Percentiles rank a stretch among this genome's conserved stretches.
phyloP scores from a whole-genome alignment of 2,113 vertebrate species.

The Microtus richardsoni region DNA sequence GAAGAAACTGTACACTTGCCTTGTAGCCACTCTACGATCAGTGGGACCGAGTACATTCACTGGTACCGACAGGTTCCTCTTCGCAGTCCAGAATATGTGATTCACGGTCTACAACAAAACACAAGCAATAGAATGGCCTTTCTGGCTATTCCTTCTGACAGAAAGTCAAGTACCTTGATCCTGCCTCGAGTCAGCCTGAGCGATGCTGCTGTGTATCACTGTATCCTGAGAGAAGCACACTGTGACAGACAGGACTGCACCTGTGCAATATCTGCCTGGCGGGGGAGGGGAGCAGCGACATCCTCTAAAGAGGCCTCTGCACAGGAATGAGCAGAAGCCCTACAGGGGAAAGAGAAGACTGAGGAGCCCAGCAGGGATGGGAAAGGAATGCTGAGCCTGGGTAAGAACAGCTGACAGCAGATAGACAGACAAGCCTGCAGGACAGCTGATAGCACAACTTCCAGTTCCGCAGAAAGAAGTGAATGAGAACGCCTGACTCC shows the following conservation, averaged over 20 bases:
- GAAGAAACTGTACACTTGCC: slow-evolving; percentile 17
- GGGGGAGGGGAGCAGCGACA: background rate
- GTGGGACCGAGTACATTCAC: background rate
- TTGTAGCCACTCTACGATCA: slow-evolving; percentile 50
- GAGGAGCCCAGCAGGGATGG: background rate
- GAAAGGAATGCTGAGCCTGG: background rate
- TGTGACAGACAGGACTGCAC: background rate
- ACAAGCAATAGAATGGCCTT: background rate
- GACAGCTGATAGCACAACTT: background rate
- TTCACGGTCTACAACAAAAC: slow-evolving; percentile 1
- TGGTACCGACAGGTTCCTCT: slow-evolving; percentile 66
- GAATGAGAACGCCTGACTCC: background rate
- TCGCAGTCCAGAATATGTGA: slow-evolving; percentile 43
- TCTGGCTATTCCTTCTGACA: background rate
- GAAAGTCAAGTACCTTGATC: background rate
- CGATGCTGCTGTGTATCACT: slow-evolving; percentile 67
- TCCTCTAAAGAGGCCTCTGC: background rate
- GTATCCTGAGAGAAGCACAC: background rate
- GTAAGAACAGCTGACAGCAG: background rate
- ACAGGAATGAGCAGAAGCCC: background rate
- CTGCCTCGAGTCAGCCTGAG: background rate
- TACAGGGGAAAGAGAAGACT: background rate
- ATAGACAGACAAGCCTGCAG: background rate
- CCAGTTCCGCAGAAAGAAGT: too few species aligned
- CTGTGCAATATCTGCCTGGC: slow-evolving; percentile 39